A percentile compares a stretch with the other conserved stretches of the same genome.
Evolutionary conservation across 2,113 vertebrate species (phyloP).

Genomic region (Anolis carolinensis): DNA sequence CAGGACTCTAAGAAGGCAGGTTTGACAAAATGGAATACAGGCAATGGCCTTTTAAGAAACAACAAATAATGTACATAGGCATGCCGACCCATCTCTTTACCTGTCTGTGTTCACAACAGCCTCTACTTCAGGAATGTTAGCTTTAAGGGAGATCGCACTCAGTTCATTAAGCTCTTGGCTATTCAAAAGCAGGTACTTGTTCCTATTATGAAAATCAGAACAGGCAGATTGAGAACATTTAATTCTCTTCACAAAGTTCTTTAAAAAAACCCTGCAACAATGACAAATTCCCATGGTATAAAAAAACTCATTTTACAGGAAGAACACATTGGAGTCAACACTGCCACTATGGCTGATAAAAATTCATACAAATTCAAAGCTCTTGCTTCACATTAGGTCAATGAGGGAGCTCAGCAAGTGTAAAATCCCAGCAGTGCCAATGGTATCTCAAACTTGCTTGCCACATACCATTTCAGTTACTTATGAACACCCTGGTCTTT

Average conservation of each 20-base stretch:
- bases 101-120: slow-evolving; percentile 96
- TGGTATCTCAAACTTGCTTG: not conserved
- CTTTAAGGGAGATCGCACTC: slow-evolving; percentile 95
- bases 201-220: slow-evolving; percentile 76
- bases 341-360: not conserved
- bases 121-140: slow-evolving; percentile 96
- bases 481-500: not conserved
- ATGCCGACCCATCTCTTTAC: slow-evolving; percentile 58
- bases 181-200: slow-evolving; percentile 96
- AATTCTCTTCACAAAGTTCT: not conserved
- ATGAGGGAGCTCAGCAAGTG: not conserved
- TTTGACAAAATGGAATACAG: not conserved
- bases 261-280: not conserved
- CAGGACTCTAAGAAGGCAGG: not conserved
- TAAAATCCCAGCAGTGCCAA: not conserved
- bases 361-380: not conserved
- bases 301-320: not conserved
- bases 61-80: not conserved
- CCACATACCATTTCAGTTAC: not conserved
- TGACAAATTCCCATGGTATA: not conserved
- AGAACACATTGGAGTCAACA: not conserved
- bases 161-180: slow-evolving; percentile 96
- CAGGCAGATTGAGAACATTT: not conserved
- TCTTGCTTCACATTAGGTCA: not conserved
- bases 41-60: not conserved